Evolutionary conservation across 2,888 invertebrate species (phyloP), one percentile per base, ranked within the genome.

Genomic region (Bugula neritina): DNA sequence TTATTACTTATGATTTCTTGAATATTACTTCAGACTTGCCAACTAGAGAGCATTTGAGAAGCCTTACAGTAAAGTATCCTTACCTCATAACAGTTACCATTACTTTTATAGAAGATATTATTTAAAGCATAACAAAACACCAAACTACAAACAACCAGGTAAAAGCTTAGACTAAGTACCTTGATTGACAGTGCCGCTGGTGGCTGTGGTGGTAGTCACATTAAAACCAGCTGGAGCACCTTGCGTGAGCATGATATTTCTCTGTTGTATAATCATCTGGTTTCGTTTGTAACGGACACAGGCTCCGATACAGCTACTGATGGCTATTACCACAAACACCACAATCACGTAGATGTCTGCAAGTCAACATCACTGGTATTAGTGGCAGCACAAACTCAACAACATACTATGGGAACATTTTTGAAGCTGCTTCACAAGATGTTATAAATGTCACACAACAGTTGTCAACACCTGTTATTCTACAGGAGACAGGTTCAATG

Each of bases 221-320:
- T 63, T 63, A 23, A 57, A 5, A 23, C 21, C 21, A 25, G 13
- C 57, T 43, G 17, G 10, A 10, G 43, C 43, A 13, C 63, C 29
- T 31, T 63, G 63, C 2, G 63, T 10, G 1, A 63, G 13, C 13
- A 63, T 63, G 5, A 63, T 63, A 10, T 27, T 63, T n/a, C 31
- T 25, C 31, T 63, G 63, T 31, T 63, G 31, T 13, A 63, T 5
- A 31, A 63, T 63, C 63, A 63, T 63, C 31, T 63, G 63, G 31
- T 63, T 63, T 31, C 63, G 63, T 31, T 63, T 63, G 31, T 63
- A 63, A 31, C 63, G 21, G 2, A 63, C 63, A 34, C 63, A 63
- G 2, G 63, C 63, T 17, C 63, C 63, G n/a, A 63, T 63, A 34
- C 63, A 63, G 63, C 63, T 63, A 31, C 63, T 63, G 27, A 63